These are phyloP conservation scores for Conops quadrifasciatus DNA, from an alignment of 2,888 invertebrate species.

Conservation along the genomic window DNA sequence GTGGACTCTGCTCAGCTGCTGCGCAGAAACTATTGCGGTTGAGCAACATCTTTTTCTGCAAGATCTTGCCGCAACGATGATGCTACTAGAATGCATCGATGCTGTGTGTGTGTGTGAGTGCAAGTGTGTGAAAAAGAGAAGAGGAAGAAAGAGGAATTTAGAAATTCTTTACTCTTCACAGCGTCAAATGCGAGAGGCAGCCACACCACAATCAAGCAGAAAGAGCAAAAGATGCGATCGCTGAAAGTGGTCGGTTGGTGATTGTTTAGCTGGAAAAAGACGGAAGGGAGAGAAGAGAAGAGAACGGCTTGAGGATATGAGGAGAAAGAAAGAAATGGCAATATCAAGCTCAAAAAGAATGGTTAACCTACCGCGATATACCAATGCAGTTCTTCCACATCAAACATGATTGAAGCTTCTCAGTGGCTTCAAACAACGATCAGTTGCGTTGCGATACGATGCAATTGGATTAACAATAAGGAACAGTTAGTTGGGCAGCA, in stretches of 20 bases:
- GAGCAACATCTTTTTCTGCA: conserved; percentile 38
- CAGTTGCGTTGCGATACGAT: too few relatives aligned
- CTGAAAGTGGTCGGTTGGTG: too few relatives aligned
- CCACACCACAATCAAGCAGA: background rate
- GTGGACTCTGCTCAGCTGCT: conserved; percentile 1
- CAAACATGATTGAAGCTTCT: conserved; percentile 19
- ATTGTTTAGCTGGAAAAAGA: too few relatives aligned
- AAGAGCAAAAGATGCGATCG: too few relatives aligned
- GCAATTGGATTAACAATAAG: too few relatives aligned
- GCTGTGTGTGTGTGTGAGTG: too few relatives aligned
- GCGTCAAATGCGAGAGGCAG: background rate
- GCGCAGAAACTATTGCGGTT: conserved; percentile 33
- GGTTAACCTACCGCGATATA: conserved; percentile 13
- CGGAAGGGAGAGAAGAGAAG: background rate
- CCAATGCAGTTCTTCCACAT: conserved; percentile 38
- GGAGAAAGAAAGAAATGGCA: conserved; percentile 17
- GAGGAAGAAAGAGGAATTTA: background rate
- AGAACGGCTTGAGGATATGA: background rate
- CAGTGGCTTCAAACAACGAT: background rate
- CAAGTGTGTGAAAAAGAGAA: too few relatives aligned
- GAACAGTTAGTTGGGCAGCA: background rate
- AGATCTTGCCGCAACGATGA: conserved; percentile 4
- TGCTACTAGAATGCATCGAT: background rate
- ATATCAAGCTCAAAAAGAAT: conserved; percentile 32
- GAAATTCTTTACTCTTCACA: background rate